These are phyloP conservation scores for Mormyrus lacerda DNA, from an alignment of 2,113 vertebrate genomes.

Conservation along the genomic window DNA sequence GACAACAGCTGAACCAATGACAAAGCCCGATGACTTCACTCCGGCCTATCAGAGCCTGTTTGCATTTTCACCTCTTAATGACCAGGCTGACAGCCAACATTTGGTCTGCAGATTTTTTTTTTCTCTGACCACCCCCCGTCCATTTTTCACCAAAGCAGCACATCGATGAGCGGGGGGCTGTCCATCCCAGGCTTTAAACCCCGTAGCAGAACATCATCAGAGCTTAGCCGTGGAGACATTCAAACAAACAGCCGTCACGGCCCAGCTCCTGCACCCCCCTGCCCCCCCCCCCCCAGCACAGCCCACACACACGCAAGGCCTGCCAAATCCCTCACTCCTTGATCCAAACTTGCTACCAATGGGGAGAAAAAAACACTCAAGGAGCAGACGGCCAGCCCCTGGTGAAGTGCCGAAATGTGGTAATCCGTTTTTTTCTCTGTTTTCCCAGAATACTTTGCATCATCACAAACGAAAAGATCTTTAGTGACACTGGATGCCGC, in stretches of 20 bases:
- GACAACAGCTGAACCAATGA: neutral
- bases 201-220: neutral
- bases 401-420: neutral
- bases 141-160: neutral
- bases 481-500: neutral
- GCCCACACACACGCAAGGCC: neutral
- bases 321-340: neutral
- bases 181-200: neutral
- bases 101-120: slow-evolving; percentile 49
- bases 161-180: neutral
- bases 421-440: neutral
- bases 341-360: slow-evolving; percentile 3
- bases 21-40: neutral
- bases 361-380: neutral
- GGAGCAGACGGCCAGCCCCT: neutral
- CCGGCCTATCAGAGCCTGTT: neutral
- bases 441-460: neutral
- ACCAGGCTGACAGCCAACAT: slow-evolving; percentile 41
- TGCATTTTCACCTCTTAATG: slow-evolving; percentile 31
- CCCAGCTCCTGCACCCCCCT: neutral
- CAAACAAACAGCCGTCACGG: slow-evolving; percentile 29
- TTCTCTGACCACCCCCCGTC: neutral
- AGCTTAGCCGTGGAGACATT: neutral
- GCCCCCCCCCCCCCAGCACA: neutral
- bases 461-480: neutral